Evolutionary conservation across 1,140 invertebrate genomes (phyloP).

Genomic region (Drosophila elegans): DNA sequence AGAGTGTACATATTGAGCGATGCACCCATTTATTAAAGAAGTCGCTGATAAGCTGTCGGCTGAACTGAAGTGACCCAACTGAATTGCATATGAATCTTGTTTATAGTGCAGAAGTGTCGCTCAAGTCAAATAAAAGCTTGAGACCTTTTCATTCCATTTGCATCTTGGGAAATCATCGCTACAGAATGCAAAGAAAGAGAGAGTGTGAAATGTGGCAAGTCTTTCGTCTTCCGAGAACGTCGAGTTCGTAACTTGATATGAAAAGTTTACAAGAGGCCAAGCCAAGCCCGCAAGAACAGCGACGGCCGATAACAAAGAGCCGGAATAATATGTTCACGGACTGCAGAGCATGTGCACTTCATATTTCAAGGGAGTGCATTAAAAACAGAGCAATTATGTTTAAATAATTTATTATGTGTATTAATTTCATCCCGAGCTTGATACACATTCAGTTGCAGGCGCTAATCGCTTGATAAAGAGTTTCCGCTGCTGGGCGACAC

Average conservation of each 20-base stretch:
- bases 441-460: background rate
- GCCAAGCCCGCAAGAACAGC: constrained; percentile 30
- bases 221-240: constrained; percentile 67
- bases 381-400: constrained; percentile 56
- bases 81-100: constrained; percentile 34
- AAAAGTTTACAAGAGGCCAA: constrained; percentile 74
- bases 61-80: constrained; percentile 36
- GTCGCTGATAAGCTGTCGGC: constrained; percentile 24
- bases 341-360: constrained; percentile 25
- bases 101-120: constrained; percentile 31
- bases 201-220: constrained; percentile 67
- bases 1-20: background rate
- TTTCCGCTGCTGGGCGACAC: constrained; percentile 33
- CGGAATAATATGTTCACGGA: constrained; percentile 18
- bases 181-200: constrained; percentile 2
- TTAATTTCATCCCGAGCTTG: constrained; percentile 59
- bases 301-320: constrained; percentile 65
- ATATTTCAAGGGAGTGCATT: constrained; percentile 42
- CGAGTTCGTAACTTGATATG: constrained; percentile 72
- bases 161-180: constrained; percentile 58
- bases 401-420: constrained; percentile 74
- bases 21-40: constrained; percentile 14
- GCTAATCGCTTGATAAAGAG: constrained; percentile 34
- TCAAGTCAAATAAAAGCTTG: constrained; percentile 44
- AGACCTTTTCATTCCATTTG: constrained; percentile 35